phyloP scores from a whole-genome alignment of 2,888 invertebrate genomes.

The Phrixothrix hirtus region DNA sequence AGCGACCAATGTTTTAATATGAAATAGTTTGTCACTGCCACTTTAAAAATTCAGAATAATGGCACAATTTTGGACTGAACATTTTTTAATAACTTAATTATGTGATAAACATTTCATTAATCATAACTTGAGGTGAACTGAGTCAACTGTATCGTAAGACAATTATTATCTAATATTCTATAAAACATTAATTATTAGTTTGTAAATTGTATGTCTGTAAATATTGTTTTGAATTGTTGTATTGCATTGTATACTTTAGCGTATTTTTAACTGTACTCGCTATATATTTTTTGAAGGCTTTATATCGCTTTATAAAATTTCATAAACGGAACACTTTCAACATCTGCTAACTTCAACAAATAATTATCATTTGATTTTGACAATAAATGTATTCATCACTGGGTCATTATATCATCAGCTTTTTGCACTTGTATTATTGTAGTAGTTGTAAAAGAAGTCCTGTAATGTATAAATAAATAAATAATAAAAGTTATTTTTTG shows the following conservation, averaged over 20 bases:
- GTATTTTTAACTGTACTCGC: too few species aligned
- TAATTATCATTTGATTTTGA: too few species aligned
- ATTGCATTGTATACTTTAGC: constrained; percentile 30
- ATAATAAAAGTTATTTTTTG: not conserved
- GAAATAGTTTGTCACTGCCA: too few species aligned
- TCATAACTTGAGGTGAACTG: constrained; percentile 45
- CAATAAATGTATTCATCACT: not conserved
- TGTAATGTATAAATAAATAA: constrained; percentile 22
- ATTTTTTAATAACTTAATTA: constrained; percentile 18
- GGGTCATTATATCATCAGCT: constrained; percentile 16
- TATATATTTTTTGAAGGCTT: too few species aligned
- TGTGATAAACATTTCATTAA: too few species aligned
- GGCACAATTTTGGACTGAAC: constrained; percentile 27
- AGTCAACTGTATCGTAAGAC: constrained; percentile 27
- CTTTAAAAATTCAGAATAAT: too few species aligned
- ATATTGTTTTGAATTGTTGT: constrained; percentile 49
- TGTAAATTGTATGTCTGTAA: constrained; percentile 45
- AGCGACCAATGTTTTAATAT: not conserved
- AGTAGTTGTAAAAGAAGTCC: constrained; percentile 28
- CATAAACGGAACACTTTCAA: too few species aligned
- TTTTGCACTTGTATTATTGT: constrained; percentile 37
- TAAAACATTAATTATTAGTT: constrained; percentile 27
- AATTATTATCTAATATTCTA: constrained; percentile 6
- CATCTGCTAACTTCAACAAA: too few species aligned
- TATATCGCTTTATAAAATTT: too few species aligned